Base-by-base conservation (phyloP, 2,888 invertebrate species). In the Phyllotreta striolata region DNA sequence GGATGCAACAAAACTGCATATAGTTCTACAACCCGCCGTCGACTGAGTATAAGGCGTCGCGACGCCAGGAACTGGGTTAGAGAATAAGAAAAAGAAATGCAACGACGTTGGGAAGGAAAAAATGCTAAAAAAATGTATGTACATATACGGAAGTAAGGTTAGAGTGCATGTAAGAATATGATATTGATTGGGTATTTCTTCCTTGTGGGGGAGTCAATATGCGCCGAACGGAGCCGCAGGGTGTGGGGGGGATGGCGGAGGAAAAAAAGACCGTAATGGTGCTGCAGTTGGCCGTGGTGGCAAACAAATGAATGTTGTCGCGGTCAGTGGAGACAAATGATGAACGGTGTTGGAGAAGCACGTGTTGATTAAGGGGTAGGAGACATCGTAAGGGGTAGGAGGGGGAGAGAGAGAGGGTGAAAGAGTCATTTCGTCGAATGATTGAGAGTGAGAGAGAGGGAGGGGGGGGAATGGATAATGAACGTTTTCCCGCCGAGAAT, bases 131-230 rank as follows among this genome's bases (percentile, higher is more conserved):
- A 81, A 81, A 80, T 80, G 79, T 79, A 81, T 81, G 80, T 81
- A 82, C 81, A 81, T 81, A 81, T 77, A 81, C 79, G 81, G 81
- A 81, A 82, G 79, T 78, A 77, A 81, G 82, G 81, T 80, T 81
- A 75, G 82, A 80, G 81, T 76, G 77, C 77, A 78, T 77, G 76
- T 72, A 74, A 74, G 74, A 73, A 73, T 78, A 77, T 78, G 75
- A 80, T 81, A 81, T 81, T 81, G 81, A 81, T 81, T 81, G 81
- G 81, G 78, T 81, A 81, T 80, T 74, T 78, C 78, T 80, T 77
- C 76, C 74, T 72, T 75, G 71, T 70, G 70, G 63, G 69, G 71
- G 69, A 68, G 67, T 64, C 61, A 67, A 68, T 71, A 67, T 70
- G 73, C 70, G 69, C 69, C 70, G 67, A 61, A 59, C 61, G 55